phyloP scores from a whole-genome alignment of 2,888 invertebrate genomes.

The Marasmarcha lunaedactyla region DNA sequence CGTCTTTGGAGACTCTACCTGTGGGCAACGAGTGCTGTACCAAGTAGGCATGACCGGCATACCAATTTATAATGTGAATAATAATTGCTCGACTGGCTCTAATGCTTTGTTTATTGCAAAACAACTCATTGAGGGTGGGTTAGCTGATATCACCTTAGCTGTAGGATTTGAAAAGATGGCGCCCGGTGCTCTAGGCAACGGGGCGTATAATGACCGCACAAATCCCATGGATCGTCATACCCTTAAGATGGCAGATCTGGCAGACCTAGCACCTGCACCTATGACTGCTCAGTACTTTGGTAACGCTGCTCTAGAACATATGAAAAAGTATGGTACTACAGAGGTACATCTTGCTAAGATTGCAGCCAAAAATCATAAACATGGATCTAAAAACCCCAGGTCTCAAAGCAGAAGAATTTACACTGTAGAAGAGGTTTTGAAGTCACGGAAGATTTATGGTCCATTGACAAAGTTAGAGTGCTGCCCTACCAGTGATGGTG shows the following conservation, averaged over 20 bases:
- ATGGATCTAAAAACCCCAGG: slow-evolving; percentile 96
- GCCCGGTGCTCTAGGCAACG: slow-evolving; percentile 82
- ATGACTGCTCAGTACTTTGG: slow-evolving; percentile 96
- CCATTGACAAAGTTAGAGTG: slow-evolving; percentile 97
- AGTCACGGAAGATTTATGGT: slow-evolving; percentile 89
- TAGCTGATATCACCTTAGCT: slow-evolving; percentile 89
- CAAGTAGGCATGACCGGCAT: slow-evolving; percentile 96
- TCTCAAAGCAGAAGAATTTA: slow-evolving; percentile 96
- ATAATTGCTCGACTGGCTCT: slow-evolving; percentile 97
- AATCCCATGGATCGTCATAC: slow-evolving; percentile 93
- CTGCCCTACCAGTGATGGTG: slow-evolving; percentile 98
- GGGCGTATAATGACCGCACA: slow-evolving; percentile 84
- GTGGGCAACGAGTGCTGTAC: slow-evolving; percentile 95
- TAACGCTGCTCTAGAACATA: slow-evolving; percentile 95
- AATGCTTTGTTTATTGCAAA: slow-evolving; percentile 91
- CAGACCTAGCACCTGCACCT: slow-evolving; percentile 85
- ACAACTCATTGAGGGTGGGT: slow-evolving; percentile 91
- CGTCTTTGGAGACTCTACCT: slow-evolving; percentile 95
- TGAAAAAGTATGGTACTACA: slow-evolving; percentile 94
- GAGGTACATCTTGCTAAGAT: slow-evolving; percentile 96
- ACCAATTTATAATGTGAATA: slow-evolving; percentile 98
- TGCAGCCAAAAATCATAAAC: slow-evolving; percentile 97
- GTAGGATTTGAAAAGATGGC: slow-evolving; percentile 99
- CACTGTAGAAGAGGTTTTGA: slow-evolving; percentile 88
- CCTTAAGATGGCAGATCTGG: slow-evolving; percentile 83